Evolutionary conservation across 2,888 invertebrate genomes (phyloP).

Genomic region (Microplitis deprimator): DNA sequence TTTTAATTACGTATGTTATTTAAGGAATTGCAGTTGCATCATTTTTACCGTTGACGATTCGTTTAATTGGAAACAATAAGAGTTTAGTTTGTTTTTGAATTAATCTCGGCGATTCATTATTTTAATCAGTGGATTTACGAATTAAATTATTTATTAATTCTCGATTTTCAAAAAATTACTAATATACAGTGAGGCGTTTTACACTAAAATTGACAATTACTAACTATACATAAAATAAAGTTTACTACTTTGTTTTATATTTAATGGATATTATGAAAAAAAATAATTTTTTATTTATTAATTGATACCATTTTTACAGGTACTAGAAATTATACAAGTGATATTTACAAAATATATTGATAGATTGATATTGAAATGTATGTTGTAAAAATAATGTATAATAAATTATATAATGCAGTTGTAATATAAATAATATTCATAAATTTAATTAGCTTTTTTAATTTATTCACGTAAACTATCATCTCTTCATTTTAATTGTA

Average conservation of each 20-base stretch:
- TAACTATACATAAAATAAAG: no score
- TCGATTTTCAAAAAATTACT: neutral
- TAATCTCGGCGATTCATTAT: neutral
- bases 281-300: neutral
- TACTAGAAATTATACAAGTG: neutral
- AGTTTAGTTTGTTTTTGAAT: neutral
- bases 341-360: neutral
- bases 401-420: slow-evolving; percentile 44
- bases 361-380: slow-evolving; percentile 31
- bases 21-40: neutral
- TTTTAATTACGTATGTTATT: neutral
- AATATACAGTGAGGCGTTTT: neutral
- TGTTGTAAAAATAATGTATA: slow-evolving; percentile 37
- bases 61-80: neutral
- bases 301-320: neutral
- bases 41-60: neutral
- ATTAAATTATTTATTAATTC: no score
- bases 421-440: slow-evolving; percentile 33
- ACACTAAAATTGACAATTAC: neutral
- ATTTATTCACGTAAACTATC: neutral
- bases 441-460: slow-evolving; percentile 5
- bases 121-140: neutral
- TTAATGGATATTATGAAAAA: neutral
- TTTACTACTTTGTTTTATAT: neutral
- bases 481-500: no score